These are phyloP conservation scores for Hassar affinis DNA, from an alignment of 2,113 vertebrate species.

Conservation along the genomic window DNA sequence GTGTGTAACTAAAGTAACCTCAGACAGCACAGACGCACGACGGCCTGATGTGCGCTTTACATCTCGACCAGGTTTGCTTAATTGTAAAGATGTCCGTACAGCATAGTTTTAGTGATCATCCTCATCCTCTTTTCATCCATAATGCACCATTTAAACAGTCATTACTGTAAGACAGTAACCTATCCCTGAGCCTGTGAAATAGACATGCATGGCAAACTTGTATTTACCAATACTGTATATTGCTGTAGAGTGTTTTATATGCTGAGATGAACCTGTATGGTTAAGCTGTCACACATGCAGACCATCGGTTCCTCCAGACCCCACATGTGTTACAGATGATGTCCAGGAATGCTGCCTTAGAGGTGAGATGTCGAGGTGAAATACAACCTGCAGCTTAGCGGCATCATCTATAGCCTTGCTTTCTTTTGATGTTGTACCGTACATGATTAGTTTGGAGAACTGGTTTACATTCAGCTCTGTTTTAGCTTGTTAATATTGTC, in stretches of 20 bases:
- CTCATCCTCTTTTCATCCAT: not conserved
- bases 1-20: not conserved
- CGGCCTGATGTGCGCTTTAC: not conserved
- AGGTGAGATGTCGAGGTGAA: conserved; percentile 49
- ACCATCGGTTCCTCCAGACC: not conserved
- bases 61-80: not conserved
- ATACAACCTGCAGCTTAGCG: conserved; percentile 32
- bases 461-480: not conserved
- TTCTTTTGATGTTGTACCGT: conserved; percentile 15
- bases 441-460: not conserved
- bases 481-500: not conserved
- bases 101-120: not conserved
- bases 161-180: not conserved
- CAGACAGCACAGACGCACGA: not conserved
- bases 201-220: not conserved
- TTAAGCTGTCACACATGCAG: not conserved
- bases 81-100: not conserved
- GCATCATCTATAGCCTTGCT: not conserved
- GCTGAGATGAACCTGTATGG: not conserved
- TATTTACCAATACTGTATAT: not conserved
- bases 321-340: conserved; percentile 65
- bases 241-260: not conserved
- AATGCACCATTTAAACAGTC: not conserved
- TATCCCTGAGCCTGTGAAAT: not conserved
- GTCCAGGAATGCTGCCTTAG: conserved; percentile 55